These are phyloP conservation scores for Pinctada fucata DNA, from an alignment of 2,888 invertebrate species.

Conservation along the genomic window DNA sequence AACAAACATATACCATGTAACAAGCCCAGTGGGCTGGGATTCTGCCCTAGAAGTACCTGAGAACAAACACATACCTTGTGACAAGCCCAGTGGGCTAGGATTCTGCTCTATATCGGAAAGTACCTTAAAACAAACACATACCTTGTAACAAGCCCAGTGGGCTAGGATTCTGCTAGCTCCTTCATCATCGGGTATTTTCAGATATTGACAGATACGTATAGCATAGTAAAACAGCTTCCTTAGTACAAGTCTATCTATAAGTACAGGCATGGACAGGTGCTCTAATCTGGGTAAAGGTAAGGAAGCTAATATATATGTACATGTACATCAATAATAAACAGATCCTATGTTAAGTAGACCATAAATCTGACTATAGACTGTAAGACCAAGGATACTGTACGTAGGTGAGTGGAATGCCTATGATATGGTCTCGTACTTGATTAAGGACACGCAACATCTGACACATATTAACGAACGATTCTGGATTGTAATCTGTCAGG, in stretches of 20 bases:
- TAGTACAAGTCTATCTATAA: constrained; percentile 91
- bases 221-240: constrained; percentile 93
- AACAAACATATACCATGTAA: constrained; percentile 84
- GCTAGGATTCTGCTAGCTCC: constrained; percentile 92
- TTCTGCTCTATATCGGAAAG: constrained; percentile 84
- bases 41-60: constrained; percentile 84
- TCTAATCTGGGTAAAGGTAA: constrained; percentile 64
- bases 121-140: constrained; percentile 82
- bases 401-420: constrained; percentile 93
- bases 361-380: too few relatives aligned
- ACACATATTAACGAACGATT: constrained; percentile 88
- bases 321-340: neutral
- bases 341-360: too few relatives aligned
- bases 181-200: constrained; percentile 87
- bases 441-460: constrained; percentile 92
- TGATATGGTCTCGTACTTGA: constrained; percentile 88
- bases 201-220: constrained; percentile 91
- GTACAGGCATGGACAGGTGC: constrained; percentile 83
- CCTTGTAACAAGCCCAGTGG: constrained; percentile 98
- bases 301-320: constrained; percentile 10
- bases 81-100: constrained; percentile 36
- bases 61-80: constrained; percentile 86
- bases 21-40: constrained; percentile 98
- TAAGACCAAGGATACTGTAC: constrained; percentile 84
- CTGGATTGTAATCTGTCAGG: constrained; percentile 81